phyloP scores from a whole-genome alignment of 1,140 invertebrate species.

The Calephelis virginiensis region DNA sequence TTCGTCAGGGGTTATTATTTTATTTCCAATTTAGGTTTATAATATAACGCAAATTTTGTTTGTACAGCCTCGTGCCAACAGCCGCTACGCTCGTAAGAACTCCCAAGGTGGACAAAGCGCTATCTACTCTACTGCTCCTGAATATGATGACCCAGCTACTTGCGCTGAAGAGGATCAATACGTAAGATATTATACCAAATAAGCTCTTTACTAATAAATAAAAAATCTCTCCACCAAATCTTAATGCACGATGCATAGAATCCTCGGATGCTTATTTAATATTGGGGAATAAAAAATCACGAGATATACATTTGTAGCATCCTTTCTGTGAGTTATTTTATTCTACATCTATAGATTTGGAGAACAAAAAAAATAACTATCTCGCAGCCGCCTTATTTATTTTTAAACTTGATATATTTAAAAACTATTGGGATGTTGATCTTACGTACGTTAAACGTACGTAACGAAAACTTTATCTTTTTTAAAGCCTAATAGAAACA shows the following conservation, averaged over 20 bases:
- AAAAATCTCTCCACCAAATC: background rate
- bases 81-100: slow-evolving; percentile 84
- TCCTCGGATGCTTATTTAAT: too few relatives aligned
- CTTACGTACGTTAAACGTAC: background rate
- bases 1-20: too few relatives aligned
- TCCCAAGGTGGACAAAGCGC: slow-evolving; percentile 83
- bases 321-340: too few relatives aligned
- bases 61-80: slow-evolving; percentile 84
- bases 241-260: too few relatives aligned
- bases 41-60: background rate
- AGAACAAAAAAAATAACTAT: too few relatives aligned
- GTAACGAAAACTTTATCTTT: background rate
- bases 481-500: too few relatives aligned
- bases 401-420: too few relatives aligned
- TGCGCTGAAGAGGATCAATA: slow-evolving; percentile 93
- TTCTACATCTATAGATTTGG: too few relatives aligned
- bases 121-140: slow-evolving; percentile 86
- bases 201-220: background rate
- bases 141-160: slow-evolving; percentile 94
- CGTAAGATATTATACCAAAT: slow-evolving; percentile 50
- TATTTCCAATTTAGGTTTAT: background rate
- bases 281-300: too few relatives aligned
- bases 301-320: too few relatives aligned
- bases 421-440: too few relatives aligned
- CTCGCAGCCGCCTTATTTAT: too few relatives aligned